Evolutionary conservation across 2,888 invertebrate genomes (phyloP).

Genomic region (Ptychoptera contaminata): DNA sequence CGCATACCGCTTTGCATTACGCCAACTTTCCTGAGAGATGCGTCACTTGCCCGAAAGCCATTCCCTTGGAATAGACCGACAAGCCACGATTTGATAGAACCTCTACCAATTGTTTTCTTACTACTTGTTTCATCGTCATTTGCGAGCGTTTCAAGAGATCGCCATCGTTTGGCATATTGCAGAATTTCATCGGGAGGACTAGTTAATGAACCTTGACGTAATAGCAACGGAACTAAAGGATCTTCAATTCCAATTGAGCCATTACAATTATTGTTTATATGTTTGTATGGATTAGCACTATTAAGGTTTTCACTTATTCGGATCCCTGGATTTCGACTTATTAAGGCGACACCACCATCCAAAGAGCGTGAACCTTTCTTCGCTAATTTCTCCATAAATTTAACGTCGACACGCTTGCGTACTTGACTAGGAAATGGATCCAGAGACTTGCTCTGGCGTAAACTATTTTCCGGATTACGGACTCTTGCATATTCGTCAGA

Average conservation of each 20-base stretch:
- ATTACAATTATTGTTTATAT: conserved; percentile 30
- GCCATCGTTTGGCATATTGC: conserved; percentile 53
- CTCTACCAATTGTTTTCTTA: conserved; percentile 43
- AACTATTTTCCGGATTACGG: conserved; percentile 11
- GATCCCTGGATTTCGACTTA: conserved; percentile 15
- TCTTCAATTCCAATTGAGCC: conserved; percentile 27
- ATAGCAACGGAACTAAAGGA: conserved; percentile 24
- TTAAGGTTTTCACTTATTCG: conserved; percentile 7
- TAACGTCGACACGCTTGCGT: conserved; percentile 20
- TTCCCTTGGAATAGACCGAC: conserved; percentile 58
- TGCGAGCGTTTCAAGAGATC: conserved; percentile 55
- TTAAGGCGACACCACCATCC: conserved; percentile 20
- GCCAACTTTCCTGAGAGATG: conserved; percentile 22
- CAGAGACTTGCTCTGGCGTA: conserved; percentile 47
- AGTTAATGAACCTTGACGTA: conserved; percentile 28
- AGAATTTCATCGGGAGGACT: conserved; percentile 26
- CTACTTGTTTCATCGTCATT: conserved; percentile 20
- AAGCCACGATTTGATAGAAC: conserved; percentile 56
- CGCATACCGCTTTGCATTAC: conserved; percentile 24
- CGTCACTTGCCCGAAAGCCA: conserved; percentile 45
- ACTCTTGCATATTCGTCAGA: conserved; percentile 16
- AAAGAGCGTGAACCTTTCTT: conserved; percentile 28
- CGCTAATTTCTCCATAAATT: conserved; percentile 22
- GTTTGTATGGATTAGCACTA: conserved; percentile 19
- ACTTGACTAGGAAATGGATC: conserved; percentile 41